Evolutionary conservation across 2,113 vertebrate genomes (phyloP).

Genomic region (Macquaria australasica): DNA sequence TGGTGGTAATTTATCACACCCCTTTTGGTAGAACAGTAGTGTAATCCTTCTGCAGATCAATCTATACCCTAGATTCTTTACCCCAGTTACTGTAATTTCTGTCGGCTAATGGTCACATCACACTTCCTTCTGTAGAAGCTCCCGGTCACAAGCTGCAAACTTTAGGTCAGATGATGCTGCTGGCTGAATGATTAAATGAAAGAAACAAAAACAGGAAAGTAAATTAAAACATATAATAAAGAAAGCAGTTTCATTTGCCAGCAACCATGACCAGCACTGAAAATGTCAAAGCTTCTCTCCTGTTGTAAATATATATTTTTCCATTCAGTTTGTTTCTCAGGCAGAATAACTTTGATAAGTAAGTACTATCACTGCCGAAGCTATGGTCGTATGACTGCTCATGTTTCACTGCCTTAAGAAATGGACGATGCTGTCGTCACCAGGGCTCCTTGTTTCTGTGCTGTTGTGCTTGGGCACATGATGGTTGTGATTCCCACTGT

Average conservation of each 20-base stretch:
- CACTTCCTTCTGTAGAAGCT: neutral
- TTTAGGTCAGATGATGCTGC: neutral
- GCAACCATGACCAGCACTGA: neutral
- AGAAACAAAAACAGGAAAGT: neutral
- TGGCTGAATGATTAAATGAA: neutral
- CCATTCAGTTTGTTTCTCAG: neutral
- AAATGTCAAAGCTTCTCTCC: neutral
- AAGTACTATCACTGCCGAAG: neutral
- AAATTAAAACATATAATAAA: neutral
- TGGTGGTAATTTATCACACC: neutral
- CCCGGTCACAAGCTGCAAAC: neutral
- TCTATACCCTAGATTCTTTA: neutral
- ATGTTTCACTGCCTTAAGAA: constrained; percentile 17
- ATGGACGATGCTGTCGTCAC: neutral
- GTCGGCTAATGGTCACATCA: neutral
- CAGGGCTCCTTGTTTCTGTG: constrained; percentile 27
- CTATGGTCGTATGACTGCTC: neutral
- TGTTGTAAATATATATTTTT: neutral
- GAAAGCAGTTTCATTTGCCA: neutral
- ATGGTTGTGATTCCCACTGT: constrained; percentile 13
- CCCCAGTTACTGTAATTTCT: neutral
- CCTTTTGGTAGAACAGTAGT: neutral
- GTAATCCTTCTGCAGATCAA: neutral
- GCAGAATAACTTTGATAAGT: neutral
- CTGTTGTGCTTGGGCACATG: neutral